These are phyloP conservation scores for Clupea harengus DNA, from an alignment of 2,113 vertebrate species.

Conservation along the genomic window DNA sequence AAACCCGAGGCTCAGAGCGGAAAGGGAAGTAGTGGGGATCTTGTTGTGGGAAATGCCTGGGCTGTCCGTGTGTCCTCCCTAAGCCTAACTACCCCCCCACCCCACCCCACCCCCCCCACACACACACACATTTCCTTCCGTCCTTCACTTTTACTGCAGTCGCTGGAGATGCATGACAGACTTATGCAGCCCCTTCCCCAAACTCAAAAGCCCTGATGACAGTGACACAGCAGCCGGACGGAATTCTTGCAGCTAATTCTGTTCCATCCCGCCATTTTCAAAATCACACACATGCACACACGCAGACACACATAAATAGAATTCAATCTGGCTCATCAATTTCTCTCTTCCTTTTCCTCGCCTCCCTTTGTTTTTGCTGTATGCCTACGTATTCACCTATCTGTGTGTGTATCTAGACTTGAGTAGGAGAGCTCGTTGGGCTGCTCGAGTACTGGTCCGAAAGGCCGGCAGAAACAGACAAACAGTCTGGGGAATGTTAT, in stretches of 20 bases:
- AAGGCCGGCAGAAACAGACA: neutral
- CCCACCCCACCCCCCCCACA: neutral
- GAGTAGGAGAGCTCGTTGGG: neutral
- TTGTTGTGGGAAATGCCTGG: conserved; percentile 42
- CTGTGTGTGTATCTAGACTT: neutral
- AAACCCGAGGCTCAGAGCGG: conserved; percentile 26
- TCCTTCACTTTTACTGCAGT: conserved; percentile 37
- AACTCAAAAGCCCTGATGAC: conserved; percentile 11
- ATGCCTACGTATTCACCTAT: neutral
- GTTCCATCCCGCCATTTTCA: neutral
- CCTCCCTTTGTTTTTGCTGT: neutral
- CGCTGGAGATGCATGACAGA: conserved; percentile 7
- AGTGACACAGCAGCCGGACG: neutral
- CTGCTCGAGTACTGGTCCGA: neutral
- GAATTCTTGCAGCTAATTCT: neutral
- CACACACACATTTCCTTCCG: conserved; percentile 31
- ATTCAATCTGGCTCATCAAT: neutral
- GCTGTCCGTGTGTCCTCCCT: conserved; percentile 25
- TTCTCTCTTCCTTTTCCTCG: neutral
- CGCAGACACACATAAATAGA: neutral
- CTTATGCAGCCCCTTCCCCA: neutral
- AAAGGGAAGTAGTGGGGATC: conserved; percentile 45
- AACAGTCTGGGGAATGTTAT: conserved; percentile 19
- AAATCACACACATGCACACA: neutral
- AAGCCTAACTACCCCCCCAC: neutral